Base-by-base conservation (phyloP, 1,140 invertebrate species). In the Nylanderia fulva region DNA sequence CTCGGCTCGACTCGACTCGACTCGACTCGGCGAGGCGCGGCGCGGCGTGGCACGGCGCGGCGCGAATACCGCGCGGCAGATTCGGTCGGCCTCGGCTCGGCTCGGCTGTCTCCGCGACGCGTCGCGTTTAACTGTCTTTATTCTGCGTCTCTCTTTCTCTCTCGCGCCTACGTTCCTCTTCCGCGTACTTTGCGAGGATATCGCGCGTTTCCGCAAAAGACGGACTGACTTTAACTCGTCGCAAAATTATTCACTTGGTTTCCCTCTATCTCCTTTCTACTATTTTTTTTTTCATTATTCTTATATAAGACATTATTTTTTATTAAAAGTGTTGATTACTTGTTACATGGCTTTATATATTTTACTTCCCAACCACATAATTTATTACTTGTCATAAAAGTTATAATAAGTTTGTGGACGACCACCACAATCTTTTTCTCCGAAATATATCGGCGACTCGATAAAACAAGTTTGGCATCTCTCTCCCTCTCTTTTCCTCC, bases 31-130 rank as follows among this genome's bases (percentile, higher is more conserved):
- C n/a, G 39, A 0, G n/a, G n/a, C 63, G 29, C 63, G n/a, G n/a
- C n/a, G 18, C 36, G n/a, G n/a, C n/a, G n/a, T n/a, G n/a, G n/a
- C n/a, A n/a, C n/a, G 21, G 61, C 66, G 66, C 42, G 66, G 21
- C 75, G 76, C 76, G 87, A 91, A 91, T 93, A 93, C 91, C 85
- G 90, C 86, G 85, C 84, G 77, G 18, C n/a, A n/a, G 3, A 4
- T 15, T 15, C 88, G 83, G 83, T 54, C 66, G 77, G 8, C 45
- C 39, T 48, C 80, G 69, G 11, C 1, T 33, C 2, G 36, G 33
- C 18, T 80, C 64, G 66, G 66, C 29, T 8, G 18, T 84, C 66
- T 56, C 60, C 54, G 39, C 54, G 39, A 0, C 63, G 29, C 63
- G n/a, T n/a, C n/a, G 18, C 36, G n/a, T 52, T 45, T 56, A 66